These are phyloP conservation scores for Oeneis ivallda DNA, from an alignment of 2,888 invertebrate genomes.

Conservation along the genomic window DNA sequence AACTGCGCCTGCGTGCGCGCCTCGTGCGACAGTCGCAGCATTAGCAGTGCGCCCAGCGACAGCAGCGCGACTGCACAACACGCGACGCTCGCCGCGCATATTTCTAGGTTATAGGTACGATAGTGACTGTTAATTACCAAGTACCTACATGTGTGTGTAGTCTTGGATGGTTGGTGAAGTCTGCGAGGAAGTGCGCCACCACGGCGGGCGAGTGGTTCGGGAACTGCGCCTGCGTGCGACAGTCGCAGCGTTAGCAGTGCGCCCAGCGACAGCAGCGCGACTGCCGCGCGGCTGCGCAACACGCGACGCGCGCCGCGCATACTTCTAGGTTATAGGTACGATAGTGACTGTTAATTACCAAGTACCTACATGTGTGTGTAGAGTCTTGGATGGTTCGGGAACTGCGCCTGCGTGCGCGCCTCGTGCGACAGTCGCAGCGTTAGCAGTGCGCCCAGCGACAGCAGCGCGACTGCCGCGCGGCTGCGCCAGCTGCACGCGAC, in stretches of 20 bases:
- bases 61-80: slow-evolving; percentile 34
- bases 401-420: slow-evolving; percentile 35
- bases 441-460: slow-evolving; percentile 37
- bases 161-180: slow-evolving; percentile 54
- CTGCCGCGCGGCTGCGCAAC: slow-evolving; percentile 48
- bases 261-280: slow-evolving; percentile 36
- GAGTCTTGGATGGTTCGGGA: slow-evolving; percentile 46
- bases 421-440: slow-evolving; percentile 37
- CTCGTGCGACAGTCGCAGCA: slow-evolving; percentile 37
- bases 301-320: slow-evolving; percentile 27
- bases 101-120: too few relatives aligned
- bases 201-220: slow-evolving; percentile 37
- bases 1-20: slow-evolving; percentile 37
- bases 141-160: slow-evolving; percentile 44
- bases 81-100: slow-evolving; percentile 25
- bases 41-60: slow-evolving; percentile 36
- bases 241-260: slow-evolving; percentile 38
- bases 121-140: too few relatives aligned
- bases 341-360: too few relatives aligned
- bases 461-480: slow-evolving; percentile 29
- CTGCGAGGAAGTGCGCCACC: slow-evolving; percentile 58
- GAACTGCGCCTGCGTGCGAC: slow-evolving; percentile 38
- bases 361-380: slow-evolving; percentile 40
- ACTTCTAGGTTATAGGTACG: too few relatives aligned
- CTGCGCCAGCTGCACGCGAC: slow-evolving; percentile 51